Evolutionary conservation across 1,140 invertebrate species (phyloP).

Genomic region (Watersipora subatra): DNA sequence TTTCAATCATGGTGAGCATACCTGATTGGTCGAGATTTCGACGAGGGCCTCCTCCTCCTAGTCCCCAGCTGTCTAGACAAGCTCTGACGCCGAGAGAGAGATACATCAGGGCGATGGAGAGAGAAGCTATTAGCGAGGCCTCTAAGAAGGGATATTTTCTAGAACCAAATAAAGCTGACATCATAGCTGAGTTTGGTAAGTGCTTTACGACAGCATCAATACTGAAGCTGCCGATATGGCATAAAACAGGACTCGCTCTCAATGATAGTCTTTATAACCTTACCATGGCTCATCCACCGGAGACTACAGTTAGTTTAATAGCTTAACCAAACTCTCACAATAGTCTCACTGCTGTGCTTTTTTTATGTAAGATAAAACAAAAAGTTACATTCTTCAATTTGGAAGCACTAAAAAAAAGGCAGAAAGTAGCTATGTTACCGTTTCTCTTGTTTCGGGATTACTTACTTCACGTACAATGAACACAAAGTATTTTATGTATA

Average conservation of each 20-base stretch:
- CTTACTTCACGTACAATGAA: no score
- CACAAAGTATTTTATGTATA: no score
- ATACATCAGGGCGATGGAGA: slow-evolving; percentile 16
- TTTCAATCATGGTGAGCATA: slow-evolving; percentile 30
- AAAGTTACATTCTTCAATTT: no score
- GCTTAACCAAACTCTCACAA: no score
- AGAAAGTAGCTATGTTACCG: no score
- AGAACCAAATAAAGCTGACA: slow-evolving; percentile 8
- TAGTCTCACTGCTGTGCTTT: no score
- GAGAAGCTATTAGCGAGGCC: slow-evolving; percentile 5
- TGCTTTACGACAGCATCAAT: slow-evolving; percentile 7
- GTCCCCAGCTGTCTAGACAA: slow-evolving; percentile 7
- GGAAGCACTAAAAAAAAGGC: no score
- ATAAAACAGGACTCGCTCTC: slow-evolving; percentile 14
- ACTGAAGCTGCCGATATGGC: slow-evolving; percentile 7
- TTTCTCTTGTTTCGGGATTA: no score
- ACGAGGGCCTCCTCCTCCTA: slow-evolving; percentile 11
- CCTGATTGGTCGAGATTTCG: slow-evolving; percentile 31
- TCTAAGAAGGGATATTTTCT: slow-evolving; percentile 8
- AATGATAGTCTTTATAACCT: no score
- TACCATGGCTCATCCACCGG: no score
- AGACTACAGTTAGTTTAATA: no score
- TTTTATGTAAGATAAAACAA: no score
- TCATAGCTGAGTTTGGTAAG: slow-evolving; percentile 21
- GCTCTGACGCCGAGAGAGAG: slow-evolving; percentile 17